Evolutionary conservation across 1,140 invertebrate genomes (phyloP).

Genomic region (Aleiodes sp.): DNA sequence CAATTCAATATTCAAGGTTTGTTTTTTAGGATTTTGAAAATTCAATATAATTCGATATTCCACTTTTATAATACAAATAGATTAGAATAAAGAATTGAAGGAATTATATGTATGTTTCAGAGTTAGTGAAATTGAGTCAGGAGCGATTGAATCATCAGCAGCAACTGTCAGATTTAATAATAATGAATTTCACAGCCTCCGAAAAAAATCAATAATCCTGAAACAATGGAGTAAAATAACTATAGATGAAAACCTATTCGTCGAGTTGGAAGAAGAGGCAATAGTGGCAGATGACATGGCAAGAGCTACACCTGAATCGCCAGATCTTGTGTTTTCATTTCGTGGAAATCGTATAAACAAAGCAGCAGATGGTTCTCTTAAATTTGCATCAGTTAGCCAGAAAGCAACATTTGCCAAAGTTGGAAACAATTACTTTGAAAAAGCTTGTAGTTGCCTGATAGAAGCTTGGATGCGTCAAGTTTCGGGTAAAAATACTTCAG

Average conservation of each 20-base stretch:
- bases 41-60: neutral
- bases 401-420: slow-evolving; percentile 64
- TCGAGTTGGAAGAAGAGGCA: slow-evolving; percentile 67
- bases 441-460: slow-evolving; percentile 72
- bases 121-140: slow-evolving; percentile 69
- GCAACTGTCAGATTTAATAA: slow-evolving; percentile 70
- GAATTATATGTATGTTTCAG: no score
- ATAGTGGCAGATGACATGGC: slow-evolving; percentile 61
- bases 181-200: slow-evolving; percentile 71
- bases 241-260: slow-evolving; percentile 73
- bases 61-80: neutral
- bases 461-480: slow-evolving; percentile 67
- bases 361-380: slow-evolving; percentile 65
- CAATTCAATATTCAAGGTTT: slow-evolving; percentile 74
- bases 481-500: slow-evolving; percentile 57
- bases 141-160: slow-evolving; percentile 72
- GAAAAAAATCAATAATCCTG: slow-evolving; percentile 68
- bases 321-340: slow-evolving; percentile 69
- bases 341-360: slow-evolving; percentile 71
- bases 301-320: slow-evolving; percentile 48
- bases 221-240: slow-evolving; percentile 72
- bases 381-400: slow-evolving; percentile 68
- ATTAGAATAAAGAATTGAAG: no score
- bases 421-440: slow-evolving; percentile 71
- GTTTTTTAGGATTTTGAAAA: neutral